Conservation (phyloP, 2,797 vertebrate genomes). For the Poecilia velifera region DNA sequence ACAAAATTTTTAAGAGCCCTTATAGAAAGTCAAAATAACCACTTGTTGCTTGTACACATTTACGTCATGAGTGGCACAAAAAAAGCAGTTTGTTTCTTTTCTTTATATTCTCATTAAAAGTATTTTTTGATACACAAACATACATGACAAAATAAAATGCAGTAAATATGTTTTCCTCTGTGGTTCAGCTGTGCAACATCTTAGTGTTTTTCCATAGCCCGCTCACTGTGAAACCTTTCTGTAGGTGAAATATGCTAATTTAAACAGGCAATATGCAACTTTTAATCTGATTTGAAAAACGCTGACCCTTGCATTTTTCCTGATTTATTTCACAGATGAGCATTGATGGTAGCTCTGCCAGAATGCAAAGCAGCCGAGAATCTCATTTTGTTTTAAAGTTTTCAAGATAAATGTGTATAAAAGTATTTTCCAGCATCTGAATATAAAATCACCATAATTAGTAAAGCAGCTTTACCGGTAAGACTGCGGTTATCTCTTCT, state of each 20-base stretch:
- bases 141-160: background rate
- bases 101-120: background rate
- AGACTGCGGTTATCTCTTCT: background rate
- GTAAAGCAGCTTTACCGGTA: slow-evolving; percentile 1
- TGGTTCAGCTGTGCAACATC: background rate
- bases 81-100: background rate
- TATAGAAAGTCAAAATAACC: too few relatives aligned
- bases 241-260: slow-evolving; percentile 11
- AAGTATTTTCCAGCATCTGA: slow-evolving; percentile 5
- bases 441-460: slow-evolving; percentile 16
- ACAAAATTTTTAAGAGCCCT: too few relatives aligned
- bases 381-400: slow-evolving; percentile 1
- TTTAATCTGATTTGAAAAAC: slow-evolving; percentile 42
- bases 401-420: slow-evolving; percentile 15
- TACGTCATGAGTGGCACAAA: background rate
- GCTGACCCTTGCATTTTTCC: slow-evolving; percentile 31
- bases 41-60: background rate
- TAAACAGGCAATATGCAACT: slow-evolving; percentile 15
- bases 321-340: slow-evolving; percentile 37
- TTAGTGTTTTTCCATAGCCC: slow-evolving; percentile 2
- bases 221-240: slow-evolving; percentile 14
- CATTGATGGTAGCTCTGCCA: slow-evolving; percentile 17
- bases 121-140: background rate
- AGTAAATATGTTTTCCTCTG: background rate
- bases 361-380: slow-evolving; percentile 7